Conservation (phyloP, 2,113 vertebrate species). For the Ceratotherium simum region DNA sequence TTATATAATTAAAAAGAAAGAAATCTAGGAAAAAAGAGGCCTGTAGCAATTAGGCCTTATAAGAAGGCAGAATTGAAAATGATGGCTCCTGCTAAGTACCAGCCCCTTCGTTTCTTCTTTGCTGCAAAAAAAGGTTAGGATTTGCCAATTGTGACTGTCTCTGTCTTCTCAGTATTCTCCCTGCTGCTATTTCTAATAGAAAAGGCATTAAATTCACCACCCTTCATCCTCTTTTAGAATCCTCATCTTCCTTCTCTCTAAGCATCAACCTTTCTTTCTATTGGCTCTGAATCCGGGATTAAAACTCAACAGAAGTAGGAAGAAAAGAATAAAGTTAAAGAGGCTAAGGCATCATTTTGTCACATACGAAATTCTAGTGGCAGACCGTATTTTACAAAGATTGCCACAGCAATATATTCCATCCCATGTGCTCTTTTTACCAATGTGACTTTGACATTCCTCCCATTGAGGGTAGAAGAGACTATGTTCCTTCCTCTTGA, state of each 20-base stretch:
- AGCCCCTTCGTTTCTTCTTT: background rate
- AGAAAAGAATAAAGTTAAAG: background rate
- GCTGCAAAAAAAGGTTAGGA: background rate
- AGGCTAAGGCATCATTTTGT: background rate
- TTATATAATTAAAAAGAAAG: slow-evolving; percentile 15
- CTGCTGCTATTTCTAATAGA: background rate
- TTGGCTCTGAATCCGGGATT: background rate
- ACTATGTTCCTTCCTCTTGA: background rate
- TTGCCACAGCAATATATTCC: background rate
- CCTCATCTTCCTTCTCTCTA: background rate
- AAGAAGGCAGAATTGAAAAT: background rate
- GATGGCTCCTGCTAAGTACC: background rate
- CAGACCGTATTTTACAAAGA: background rate
- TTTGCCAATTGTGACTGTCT: background rate
- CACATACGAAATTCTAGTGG: background rate
- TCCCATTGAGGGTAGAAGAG: background rate
- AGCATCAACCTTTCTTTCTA: background rate
- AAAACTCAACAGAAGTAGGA: background rate
- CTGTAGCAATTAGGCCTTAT: background rate
- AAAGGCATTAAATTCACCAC: background rate
- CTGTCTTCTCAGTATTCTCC: background rate
- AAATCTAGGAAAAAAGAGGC: background rate
- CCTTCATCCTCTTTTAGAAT: background rate
- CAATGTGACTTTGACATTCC: background rate
- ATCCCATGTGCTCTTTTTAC: background rate